These are phyloP conservation scores for Anolis sagrei DNA, from an alignment of 2,113 vertebrate genomes.

Conservation along the genomic window DNA sequence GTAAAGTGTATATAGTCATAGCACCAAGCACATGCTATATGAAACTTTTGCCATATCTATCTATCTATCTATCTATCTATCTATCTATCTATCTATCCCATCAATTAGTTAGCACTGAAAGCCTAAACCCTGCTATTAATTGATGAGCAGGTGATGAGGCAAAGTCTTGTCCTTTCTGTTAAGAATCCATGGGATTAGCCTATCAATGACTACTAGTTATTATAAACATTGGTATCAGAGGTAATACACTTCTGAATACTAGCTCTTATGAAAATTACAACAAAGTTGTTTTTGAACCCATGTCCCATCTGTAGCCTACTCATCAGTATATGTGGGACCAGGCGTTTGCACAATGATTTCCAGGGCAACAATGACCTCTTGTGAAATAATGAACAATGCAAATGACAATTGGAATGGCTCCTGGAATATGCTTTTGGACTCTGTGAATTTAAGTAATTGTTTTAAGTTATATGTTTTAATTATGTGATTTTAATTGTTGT, in stretches of 20 bases:
- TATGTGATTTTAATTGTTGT: no score
- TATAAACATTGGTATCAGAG: neutral
- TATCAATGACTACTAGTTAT: neutral
- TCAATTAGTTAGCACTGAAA: neutral
- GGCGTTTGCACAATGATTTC: no score
- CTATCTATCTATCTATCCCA: neutral
- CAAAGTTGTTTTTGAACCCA: neutral
- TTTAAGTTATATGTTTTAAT: no score
- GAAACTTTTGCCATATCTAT: neutral
- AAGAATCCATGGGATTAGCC: neutral
- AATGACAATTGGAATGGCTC: no score
- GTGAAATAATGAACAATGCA: no score
- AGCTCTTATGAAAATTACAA: no score
- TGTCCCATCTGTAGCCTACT: neutral
- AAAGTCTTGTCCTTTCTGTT: neutral
- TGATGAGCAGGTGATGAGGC: neutral
- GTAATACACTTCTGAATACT: no score
- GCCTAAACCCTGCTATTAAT: no score
- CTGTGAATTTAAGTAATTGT: no score
- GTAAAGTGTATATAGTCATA: neutral
- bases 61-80: neutral
- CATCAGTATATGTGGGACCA: neutral
- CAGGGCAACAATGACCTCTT: no score
- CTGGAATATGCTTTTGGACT: no score
- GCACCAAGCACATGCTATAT: neutral